Evolutionary conservation across 2,888 invertebrate species (phyloP), one percentile per base, ranked within the genome.

Genomic region (Lysandra coridon): DNA sequence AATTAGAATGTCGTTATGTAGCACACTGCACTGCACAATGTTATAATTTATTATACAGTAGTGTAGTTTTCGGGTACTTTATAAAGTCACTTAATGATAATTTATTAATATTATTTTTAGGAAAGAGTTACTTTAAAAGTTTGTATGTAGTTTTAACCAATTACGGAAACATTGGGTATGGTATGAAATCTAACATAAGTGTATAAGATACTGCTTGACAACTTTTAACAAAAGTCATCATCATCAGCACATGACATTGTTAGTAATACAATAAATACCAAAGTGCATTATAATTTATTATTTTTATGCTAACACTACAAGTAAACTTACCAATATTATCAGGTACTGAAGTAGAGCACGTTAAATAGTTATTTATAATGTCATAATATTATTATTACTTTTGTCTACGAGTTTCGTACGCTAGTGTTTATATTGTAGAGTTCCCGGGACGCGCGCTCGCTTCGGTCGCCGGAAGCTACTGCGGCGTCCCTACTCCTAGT

Each of bases 381-480:
- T 57, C 2, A 57, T 17, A 14, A 3, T 53, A 64, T 7, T 64
- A 23, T 10, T 10, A 64, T 14, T 23, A 64, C 64, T 3, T 30
- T 64, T 30, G 30, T 64, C 30, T 30, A 30, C 23, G 10, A 30
- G 30, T 64, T 10, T 23, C 30, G 30, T 64, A 30, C 64, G 64
- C 2, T 10, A 30, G 10, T 64, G 64, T 64, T 30, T 30, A 62
- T n/a, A 23, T 23, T 23, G 23, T 62, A 17, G 23, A 23, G n/a
- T n/a, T 7, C 4, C n/a, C 62, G 62, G 62, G 62, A 62, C n/a
- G 49, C 79, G 78, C 79, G 79, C 80, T 79, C 60, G 77, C 75
- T 76, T 23, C 76, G 44, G 81, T 79, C 77, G 69, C 80, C 75
- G 62, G 78, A 77, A 80, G 81, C 80, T 80, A 83, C 83, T 83